Evolutionary conservation across 2,888 invertebrate species (phyloP), one percentile per base, ranked within the genome.

Genomic region (Folsomia candida): DNA sequence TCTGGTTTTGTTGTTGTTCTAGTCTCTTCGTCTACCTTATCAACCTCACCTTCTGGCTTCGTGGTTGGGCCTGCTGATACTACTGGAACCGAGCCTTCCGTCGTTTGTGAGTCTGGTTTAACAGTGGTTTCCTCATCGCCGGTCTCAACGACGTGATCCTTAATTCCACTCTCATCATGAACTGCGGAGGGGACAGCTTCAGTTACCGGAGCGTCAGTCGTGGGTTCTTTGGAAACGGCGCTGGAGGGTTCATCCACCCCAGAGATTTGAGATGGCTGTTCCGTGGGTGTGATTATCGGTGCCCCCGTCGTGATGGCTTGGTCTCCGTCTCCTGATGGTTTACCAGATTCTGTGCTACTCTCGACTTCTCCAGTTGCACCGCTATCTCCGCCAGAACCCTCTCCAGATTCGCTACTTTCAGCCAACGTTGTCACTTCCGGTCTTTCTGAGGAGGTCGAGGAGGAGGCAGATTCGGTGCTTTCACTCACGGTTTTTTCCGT

Each of bases 251-350:
- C 57, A 11, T 51, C 18, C 51, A 51, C 14, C 22, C 18, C 18
- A 24, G 20, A 9, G 20, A 58, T 61, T 6, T 24, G 24, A 1
- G 70, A 67, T 1, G 65, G 20, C 2, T 51, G 20, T n/a, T 71
- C 71, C 1, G 71, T 59, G 6, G 70, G 58, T 4, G 51, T 26
- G 51, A 29, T 29, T n/a, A n/a, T n/a, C 4, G 37, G 37, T 37
- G 14, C 37, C 14, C 14, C 6, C 4, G 37, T 37, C 14, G 4
- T 37, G 14, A 4, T 37, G 4, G 4, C 37, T 37, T 37, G 6
- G 4, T 37, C 37, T 37, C 37, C 37, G 14, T 9, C 37, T n/a
- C n/a, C n/a, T n/a, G n/a, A n/a, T n/a, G n/a, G n/a, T 14, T 37
- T 37, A 37, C 6, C 6, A 14, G 37, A 9, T 37, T 37, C 37